Conservation (phyloP, 2,797 vertebrate species). For the Microchirus variegatus region DNA sequence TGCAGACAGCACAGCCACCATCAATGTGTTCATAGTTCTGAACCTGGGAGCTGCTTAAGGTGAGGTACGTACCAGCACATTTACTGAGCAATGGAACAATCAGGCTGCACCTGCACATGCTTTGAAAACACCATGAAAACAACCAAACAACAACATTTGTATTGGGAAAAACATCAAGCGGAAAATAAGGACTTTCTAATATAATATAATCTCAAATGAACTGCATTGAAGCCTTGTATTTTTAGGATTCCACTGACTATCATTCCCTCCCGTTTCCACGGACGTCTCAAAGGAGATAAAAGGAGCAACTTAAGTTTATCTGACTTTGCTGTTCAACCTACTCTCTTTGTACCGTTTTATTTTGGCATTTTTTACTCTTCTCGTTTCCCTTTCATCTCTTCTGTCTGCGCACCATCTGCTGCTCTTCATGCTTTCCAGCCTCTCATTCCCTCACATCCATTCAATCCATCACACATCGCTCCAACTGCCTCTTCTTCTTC, state of each 20-base stretch:
- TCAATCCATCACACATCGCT: neutral
- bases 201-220: neutral
- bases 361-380: neutral
- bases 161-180: too few relatives aligned
- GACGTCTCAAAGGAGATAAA: constrained; percentile 41
- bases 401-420: constrained; percentile 16
- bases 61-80: too few relatives aligned
- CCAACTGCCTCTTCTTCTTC: too few relatives aligned
- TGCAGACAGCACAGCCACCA: too few relatives aligned
- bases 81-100: too few relatives aligned
- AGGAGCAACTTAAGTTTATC: constrained; percentile 15
- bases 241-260: neutral
- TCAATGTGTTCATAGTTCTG: too few relatives aligned
- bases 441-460: constrained; percentile 34
- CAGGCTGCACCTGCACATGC: too few relatives aligned
- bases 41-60: too few relatives aligned
- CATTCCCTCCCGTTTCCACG: constrained; percentile 1
- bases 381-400: constrained; percentile 9
- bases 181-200: too few relatives aligned
- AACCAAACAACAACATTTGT: too few relatives aligned
- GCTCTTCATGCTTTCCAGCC: constrained; percentile 41
- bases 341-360: constrained; percentile 14
- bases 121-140: too few relatives aligned
- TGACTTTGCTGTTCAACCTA: constrained; percentile 6
- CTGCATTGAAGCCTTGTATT: neutral